Conservation (phyloP, 2,888 invertebrate species). For the Leptinotarsa haldemani region DNA sequence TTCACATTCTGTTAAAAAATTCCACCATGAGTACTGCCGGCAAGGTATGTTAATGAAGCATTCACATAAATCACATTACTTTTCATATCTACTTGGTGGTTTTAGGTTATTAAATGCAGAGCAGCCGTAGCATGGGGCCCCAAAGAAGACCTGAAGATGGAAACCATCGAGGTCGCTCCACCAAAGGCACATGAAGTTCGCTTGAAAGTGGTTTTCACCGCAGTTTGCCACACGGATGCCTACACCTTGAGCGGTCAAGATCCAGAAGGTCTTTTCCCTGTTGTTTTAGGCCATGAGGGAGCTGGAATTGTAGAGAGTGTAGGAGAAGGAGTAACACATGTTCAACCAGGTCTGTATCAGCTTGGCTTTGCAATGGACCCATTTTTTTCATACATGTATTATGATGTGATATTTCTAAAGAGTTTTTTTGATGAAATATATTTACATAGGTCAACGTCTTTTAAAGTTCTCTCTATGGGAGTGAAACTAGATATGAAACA, state of each 20-base stretch:
- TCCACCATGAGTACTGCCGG: conserved; percentile 27
- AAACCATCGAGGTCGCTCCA: conserved; percentile 93
- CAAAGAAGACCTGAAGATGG: conserved; percentile 88
- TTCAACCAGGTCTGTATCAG: conserved; percentile 75
- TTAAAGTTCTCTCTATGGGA: too few species aligned
- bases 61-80: not conserved
- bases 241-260: conserved; percentile 90
- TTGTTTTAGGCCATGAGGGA: conserved; percentile 96
- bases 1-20: not conserved
- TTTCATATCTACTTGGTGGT: conserved; percentile 16
- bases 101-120: conserved; percentile 80
- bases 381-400: too few species aligned
- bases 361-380: too few species aligned
- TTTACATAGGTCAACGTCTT: too few species aligned
- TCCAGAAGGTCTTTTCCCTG: conserved; percentile 92
- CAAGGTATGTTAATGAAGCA: conserved; percentile 16
- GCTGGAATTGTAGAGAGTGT: conserved; percentile 97
- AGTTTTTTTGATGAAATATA: too few species aligned
- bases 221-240: conserved; percentile 93
- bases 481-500: too few species aligned
- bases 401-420: too few species aligned
- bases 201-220: conserved; percentile 82
- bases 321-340: conserved; percentile 89
- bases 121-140: conserved; percentile 98
- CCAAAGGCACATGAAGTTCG: conserved; percentile 94